phyloP scores from a whole-genome alignment of 2,797 vertebrate species.

The Sebastes taczanowskii region DNA sequence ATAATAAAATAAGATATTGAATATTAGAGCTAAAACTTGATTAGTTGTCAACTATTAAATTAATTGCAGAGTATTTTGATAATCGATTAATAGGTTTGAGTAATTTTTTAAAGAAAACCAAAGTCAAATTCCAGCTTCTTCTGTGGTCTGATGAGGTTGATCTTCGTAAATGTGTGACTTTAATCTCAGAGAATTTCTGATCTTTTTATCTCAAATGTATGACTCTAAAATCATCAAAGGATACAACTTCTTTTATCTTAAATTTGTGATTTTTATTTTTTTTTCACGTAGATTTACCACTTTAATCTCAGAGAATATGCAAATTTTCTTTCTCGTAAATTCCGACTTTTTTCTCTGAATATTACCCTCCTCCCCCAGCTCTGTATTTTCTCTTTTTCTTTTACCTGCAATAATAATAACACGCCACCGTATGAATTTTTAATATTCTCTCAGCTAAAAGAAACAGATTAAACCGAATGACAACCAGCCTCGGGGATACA shows the following conservation, averaged over 20 bases:
- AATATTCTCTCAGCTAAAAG: neutral
- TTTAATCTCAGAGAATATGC: neutral
- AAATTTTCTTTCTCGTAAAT: neutral
- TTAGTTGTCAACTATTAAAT: too few relatives aligned
- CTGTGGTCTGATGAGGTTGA: neutral
- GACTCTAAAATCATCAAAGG: too few relatives aligned
- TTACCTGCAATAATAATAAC: neutral
- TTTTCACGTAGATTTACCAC: neutral
- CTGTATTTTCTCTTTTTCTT: neutral
- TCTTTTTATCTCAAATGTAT: too few relatives aligned
- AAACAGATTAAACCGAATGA: neutral
- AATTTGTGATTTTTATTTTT: neutral
- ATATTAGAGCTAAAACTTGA: too few relatives aligned
- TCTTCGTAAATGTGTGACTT: neutral
- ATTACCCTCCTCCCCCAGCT: accelerated
- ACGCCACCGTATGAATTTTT: accelerated
- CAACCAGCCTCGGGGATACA: neutral
- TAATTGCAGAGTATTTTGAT: too few relatives aligned
- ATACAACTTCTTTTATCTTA: neutral
- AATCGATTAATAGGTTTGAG: too few relatives aligned
- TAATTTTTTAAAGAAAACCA: too few relatives aligned
- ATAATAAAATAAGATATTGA: neutral
- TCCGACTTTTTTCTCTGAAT: neutral
- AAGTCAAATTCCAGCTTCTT: too few relatives aligned
- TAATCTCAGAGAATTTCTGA: neutral